Evolutionary conservation across 2,888 invertebrate species (phyloP), one percentile per base, ranked within the genome.

Genomic region (Patella depressa): DNA sequence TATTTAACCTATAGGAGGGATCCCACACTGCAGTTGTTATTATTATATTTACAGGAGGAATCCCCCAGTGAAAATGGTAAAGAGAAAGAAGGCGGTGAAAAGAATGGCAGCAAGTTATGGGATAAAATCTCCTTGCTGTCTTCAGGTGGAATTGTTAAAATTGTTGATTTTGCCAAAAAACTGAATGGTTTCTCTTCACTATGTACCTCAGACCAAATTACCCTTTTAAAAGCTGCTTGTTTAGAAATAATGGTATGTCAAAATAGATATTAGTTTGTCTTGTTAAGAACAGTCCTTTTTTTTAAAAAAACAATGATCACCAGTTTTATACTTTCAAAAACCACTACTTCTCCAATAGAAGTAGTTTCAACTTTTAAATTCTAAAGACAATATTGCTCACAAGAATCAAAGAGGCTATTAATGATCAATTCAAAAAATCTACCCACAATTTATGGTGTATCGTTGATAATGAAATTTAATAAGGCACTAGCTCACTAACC

Each of bases 111-210:
- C 9, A 85, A 88, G 80, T 79, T 90, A 70, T 90, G 90, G 90
- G 90, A 90, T 75, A 88, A 87, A 80, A 88, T 91, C 19, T 88
- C 87, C 17, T 90, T 90, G 80, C 82, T 91, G 59, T 90, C 90
- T 12, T 89, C 91, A 0, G 82, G 85, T 34, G 91, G 90, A 29
- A 89, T 90, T 79, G 85, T 89, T 54, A 86, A 87, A 82, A 89
- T 91, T 72, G 91, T 91, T 19, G 90, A 90, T 75, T 91, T 91
- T 86, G 89, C 90, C 53, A 90, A 91, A 79, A 88, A 88, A 80
- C 84, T 90, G 72, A 89, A 90, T 24, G 88, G 88, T 59, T 91
- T 91, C 81, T 79, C 84, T 29, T 79, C 84, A 4, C 81, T 91
- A 69, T 84, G 86, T 72, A 88, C 87, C 53, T 87, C 88, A 24